These are phyloP conservation scores for Carlito syrichta DNA, from an alignment of 2,113 vertebrate genomes.

Conservation along the genomic window DNA sequence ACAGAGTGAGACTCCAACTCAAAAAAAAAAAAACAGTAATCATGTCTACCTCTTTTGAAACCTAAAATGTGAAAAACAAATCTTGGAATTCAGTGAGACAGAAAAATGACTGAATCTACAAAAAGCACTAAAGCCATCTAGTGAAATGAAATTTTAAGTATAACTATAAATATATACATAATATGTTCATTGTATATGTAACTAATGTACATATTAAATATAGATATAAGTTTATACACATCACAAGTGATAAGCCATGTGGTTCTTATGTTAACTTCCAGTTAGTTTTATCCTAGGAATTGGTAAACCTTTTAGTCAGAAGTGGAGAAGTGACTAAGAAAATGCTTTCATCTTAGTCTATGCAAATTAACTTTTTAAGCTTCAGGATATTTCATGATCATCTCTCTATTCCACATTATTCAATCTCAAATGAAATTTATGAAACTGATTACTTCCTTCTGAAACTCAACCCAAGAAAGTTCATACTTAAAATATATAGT, in stretches of 20 bases:
- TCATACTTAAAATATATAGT: background rate
- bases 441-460: background rate
- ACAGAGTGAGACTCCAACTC: too few species aligned
- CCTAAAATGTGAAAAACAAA: background rate
- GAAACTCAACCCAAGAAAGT: background rate
- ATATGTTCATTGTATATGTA: background rate
- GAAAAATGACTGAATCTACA: background rate
- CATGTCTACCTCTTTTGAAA: background rate
- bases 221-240: background rate
- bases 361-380: background rate
- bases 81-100: background rate
- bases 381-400: background rate
- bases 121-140: background rate
- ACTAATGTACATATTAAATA: background rate
- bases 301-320: background rate
- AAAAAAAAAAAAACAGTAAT: too few species aligned
- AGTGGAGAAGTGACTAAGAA: background rate
- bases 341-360: background rate
- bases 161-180: background rate
- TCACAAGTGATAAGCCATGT: background rate
- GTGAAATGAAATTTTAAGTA: background rate
- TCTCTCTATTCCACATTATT: background rate
- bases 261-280: background rate
- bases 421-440: background rate
- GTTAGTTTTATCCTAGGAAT: background rate